phyloP scores from a whole-genome alignment of 2,797 vertebrate species.

The Scolopax rusticola region DNA sequence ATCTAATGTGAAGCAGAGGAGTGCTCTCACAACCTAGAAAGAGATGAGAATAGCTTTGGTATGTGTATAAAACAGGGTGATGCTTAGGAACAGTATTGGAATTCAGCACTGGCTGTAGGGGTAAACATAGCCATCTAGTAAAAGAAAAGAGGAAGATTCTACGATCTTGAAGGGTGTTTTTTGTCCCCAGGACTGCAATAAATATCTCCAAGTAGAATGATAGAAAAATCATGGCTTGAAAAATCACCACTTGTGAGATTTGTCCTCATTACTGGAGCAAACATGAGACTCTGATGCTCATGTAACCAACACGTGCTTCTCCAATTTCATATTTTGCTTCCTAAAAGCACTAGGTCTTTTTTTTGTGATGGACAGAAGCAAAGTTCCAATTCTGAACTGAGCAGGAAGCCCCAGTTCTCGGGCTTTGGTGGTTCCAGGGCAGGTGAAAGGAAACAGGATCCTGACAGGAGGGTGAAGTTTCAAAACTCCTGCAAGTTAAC shows the following conservation, averaged over 20 bases:
- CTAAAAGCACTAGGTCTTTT: neutral
- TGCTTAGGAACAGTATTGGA: neutral
- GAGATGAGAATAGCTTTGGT: neutral
- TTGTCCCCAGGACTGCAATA: neutral
- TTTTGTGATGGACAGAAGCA: neutral
- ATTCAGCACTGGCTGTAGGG: fast-evolving
- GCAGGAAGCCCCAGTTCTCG: neutral
- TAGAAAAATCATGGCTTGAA: fast-evolving
- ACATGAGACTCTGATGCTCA: fast-evolving
- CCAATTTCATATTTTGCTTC: neutral
- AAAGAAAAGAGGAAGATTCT: neutral
- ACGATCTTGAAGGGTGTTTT: neutral
- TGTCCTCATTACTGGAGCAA: fast-evolving
- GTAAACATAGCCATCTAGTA: fast-evolving
- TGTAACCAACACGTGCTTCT: fast-evolving
- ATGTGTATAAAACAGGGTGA: neutral
- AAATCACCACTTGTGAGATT: neutral
- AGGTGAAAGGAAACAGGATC: neutral
- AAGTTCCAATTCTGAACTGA: neutral
- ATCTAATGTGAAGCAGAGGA: neutral
- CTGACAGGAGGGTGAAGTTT: neutral
- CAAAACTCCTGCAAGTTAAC: neutral
- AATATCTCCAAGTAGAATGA: fast-evolving
- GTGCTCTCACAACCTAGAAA: fast-evolving
- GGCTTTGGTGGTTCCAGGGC: neutral